Evolutionary conservation across 2,113 vertebrate genomes (phyloP), one percentile per base, ranked within the genome.

Genomic region (Urocitellus parryii): DNA sequence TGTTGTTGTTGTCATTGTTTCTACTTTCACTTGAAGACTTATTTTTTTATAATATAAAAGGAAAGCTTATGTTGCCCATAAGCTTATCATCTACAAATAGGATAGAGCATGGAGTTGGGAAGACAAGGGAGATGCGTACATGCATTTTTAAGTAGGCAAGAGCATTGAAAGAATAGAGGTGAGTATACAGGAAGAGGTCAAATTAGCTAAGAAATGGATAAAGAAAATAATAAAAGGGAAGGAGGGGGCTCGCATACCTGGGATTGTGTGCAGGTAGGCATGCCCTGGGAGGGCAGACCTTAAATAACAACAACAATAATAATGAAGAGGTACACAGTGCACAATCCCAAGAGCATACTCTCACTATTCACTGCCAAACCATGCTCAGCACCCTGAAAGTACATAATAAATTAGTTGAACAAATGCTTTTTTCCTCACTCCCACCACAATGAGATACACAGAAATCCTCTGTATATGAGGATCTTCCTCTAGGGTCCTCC

Each of bases 21-120:
- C 81, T 92, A 83, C 92, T 94, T 72, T 90, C 63, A 92, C 10
- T 74, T 87, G 39, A 39, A 82, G 96, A 72, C 24, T 18, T 91
- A 29, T 29, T 83, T 87, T 92, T 84, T 32, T 45, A 85, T 12
- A 68, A 42, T 84, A 68, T 29, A 29, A 91, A 79, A 84, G 27
- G 11, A 77, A 96, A 76, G 37, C 3, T 8, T 51, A 27, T 11
- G n/a, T 16, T 39, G 25, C 45, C 67, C 37, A 8, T 2, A 51
- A 72, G 34, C 39, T 72, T 39, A 37, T 27, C 18, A 5, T 5
- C 72, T 88, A 42, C 53, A 34, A 65, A 14, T 1, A 73, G 11
- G 65, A 76, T 2, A 9, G 48, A n/a, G 37, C 10, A 5, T 8
- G 5, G 12, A n/a, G 4, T 12, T 17, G 37, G 45, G 13, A 13